Conservation (phyloP, 2,888 invertebrate genomes). For the Caenorhabditis sp. region DNA sequence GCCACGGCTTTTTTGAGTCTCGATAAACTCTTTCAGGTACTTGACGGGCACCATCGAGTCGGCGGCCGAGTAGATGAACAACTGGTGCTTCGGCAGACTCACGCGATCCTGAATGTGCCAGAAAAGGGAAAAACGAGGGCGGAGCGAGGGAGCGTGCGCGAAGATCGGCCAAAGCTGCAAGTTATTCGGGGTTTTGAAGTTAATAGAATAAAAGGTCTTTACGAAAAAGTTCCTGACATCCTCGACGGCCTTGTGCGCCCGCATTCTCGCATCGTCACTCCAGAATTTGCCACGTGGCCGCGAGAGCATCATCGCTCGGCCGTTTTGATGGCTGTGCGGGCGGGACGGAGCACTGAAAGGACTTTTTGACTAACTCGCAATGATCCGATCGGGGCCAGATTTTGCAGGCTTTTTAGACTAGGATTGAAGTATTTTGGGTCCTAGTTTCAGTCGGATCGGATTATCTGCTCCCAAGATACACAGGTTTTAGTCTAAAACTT, state of each 20-base stretch:
- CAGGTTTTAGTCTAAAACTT: no score
- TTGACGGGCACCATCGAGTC: constrained; percentile 52
- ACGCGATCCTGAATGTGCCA: constrained; percentile 15
- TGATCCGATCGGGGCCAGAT: no score
- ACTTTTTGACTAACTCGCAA: no score
- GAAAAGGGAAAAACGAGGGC: not conserved
- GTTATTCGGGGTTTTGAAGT: not conserved
- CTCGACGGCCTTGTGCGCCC: not conserved
- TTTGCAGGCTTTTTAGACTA: no score
- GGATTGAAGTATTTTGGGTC: no score
- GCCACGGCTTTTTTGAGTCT: constrained; percentile 34
- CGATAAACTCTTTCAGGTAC: constrained; percentile 49
- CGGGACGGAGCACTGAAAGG: constrained; percentile 55
- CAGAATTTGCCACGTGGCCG: constrained; percentile 41
- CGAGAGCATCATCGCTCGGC: constrained; percentile 55
- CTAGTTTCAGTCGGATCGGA: no score
- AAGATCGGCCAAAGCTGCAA: constrained; percentile 2
- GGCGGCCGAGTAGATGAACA: constrained; percentile 54
- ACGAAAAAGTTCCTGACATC: constrained; percentile 2
- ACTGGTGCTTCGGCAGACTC: constrained; percentile 39
- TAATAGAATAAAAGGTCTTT: not conserved
- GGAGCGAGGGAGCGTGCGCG: not conserved
- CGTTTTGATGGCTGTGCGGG: constrained; percentile 47
- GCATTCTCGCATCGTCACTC: constrained; percentile 1
- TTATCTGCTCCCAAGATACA: no score